Base-by-base conservation (phyloP, 2,888 invertebrate species). In the Aphodius granarius region DNA sequence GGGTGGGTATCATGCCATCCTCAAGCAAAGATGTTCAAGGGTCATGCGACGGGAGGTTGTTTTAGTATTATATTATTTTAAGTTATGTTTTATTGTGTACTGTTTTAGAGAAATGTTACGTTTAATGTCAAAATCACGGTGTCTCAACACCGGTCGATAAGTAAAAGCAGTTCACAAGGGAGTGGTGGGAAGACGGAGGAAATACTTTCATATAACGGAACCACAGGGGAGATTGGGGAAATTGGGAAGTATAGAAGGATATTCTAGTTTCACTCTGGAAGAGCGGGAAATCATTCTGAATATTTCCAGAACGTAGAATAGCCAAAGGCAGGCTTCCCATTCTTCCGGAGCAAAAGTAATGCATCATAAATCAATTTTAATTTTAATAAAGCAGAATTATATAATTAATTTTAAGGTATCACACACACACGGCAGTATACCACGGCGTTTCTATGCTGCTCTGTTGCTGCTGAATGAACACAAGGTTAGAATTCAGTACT, bases 371-470 rank as follows among this genome's bases (percentile, higher is more conserved):
- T 77, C 23, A 74, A 62, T 66, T 62, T 76, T 63, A 63, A 77
- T 82, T 82, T 82, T 82, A 82, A 82, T 68, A 77, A 81, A 81
- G 80, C 81, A 77, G 77, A 79, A 78, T 82, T 82, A 82, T 80
- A 78, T 81, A 78, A 79, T 80, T 78, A 80, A 80, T 78, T 83
- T 85, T 84, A 85, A 83, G 84, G 84, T 84, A 83, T 83, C 81
- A 82, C 83, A 86, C 86, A 86, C 86, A 86, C 86, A 86, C 86
- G 86, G 86, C 86, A 86, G 86, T 82, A 83, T 80, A 83, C 81
- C 82, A n/a, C 20, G 66, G 19, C 15, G 66, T 66, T 16, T 66
- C 43, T 16, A 18, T 19, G 19, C 22, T n/a, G 20, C 66, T 19
- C 66, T 43, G 2, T 43, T 43, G 43, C 43, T 43, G 43, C 43